phyloP scores from a whole-genome alignment of 23 tunicate genomes.

The Halocynthia roretzi region DNA sequence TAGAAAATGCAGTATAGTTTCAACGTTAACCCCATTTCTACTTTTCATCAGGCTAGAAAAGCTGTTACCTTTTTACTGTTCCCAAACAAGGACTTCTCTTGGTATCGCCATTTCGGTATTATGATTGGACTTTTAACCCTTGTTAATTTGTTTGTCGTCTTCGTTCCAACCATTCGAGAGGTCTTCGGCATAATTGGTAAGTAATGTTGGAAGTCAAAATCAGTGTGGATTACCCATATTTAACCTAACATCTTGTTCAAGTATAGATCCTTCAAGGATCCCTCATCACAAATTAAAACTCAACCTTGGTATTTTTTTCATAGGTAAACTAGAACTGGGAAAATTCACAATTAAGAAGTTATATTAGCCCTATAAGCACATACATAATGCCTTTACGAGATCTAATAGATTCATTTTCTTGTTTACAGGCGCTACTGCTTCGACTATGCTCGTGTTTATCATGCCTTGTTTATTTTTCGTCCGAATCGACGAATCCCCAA shows the following conservation, averaged over 20 bases:
- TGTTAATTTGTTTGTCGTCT: constrained; percentile 78
- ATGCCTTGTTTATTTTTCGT: constrained; percentile 83
- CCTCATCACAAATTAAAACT: no score
- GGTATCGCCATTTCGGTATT: constrained; percentile 90
- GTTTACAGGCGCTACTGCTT: constrained; percentile 92
- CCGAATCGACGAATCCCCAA: constrained; percentile 58
- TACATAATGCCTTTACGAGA: no score
- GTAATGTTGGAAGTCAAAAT: neutral
- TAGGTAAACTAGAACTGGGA: no score
- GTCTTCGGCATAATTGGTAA: constrained; percentile 95
- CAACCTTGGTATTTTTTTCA: no score
- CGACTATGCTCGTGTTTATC: constrained; percentile 94
- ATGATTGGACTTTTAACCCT: constrained; percentile 76
- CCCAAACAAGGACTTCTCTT: constrained; percentile 64
- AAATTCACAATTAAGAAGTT: no score
- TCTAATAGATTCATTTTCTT: neutral
- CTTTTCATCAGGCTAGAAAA: constrained; percentile 79
- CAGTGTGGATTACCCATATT: no score
- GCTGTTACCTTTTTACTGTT: constrained; percentile 88
- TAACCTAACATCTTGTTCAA: no score
- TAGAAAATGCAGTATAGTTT: neutral
- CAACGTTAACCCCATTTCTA: neutral
- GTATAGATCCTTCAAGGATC: no score
- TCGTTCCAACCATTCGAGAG: constrained; percentile 92
- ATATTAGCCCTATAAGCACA: no score